Base-by-base conservation (phyloP, 2,797 vertebrate species). In the Chelon auratus region DNA sequence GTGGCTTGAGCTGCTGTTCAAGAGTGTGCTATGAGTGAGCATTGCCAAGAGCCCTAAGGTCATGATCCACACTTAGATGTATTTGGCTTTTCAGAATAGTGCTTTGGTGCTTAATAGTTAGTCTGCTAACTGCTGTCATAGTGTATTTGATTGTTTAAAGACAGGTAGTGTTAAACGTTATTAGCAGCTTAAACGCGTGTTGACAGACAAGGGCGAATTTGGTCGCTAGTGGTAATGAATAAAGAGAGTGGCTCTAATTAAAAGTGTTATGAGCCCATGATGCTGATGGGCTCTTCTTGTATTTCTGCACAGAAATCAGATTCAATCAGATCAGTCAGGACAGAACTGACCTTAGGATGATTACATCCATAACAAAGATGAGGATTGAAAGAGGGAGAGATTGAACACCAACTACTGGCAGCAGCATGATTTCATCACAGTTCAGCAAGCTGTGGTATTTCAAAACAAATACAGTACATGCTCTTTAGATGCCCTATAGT, bases 141-240 rank as follows among this genome's bases (percentile, higher is more conserved):
- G 40, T 55, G 6, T n/a, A 3, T 22, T 51, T 48, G 33, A n/a
- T 22, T 54, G 22, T 37, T 58, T 71, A n/a, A 42, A 22, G 36
- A 43, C 13, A 62, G 5, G 12, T 4, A 13, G 20, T 52, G 42
- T 37, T 18, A 22, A 75, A 37, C 42, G 56, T 12, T 62, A 10
- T 37, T 68, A 24, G 43, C 59, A 71, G 13, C 18, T 53, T 60
- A 52, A 55, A 61, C 47, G 18, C 40, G 68, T 56, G 51, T 40
- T 68, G 57, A 33, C 47, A 59, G 51, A 48, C 12, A 5, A 50
- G 11, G 4, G 7, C n/a, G 11, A 33, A 53, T 24, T 48, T 51
- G 7, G 58, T 61, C 14, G 54, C 26, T 59, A 61, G 13, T 0
- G 0, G 8, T 4, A 33, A 18, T 75, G 7, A 52, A 52, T 14